These are phyloP conservation scores for Lasioglossum vierecki DNA, from an alignment of 2,888 invertebrate species.

Conservation along the genomic window DNA sequence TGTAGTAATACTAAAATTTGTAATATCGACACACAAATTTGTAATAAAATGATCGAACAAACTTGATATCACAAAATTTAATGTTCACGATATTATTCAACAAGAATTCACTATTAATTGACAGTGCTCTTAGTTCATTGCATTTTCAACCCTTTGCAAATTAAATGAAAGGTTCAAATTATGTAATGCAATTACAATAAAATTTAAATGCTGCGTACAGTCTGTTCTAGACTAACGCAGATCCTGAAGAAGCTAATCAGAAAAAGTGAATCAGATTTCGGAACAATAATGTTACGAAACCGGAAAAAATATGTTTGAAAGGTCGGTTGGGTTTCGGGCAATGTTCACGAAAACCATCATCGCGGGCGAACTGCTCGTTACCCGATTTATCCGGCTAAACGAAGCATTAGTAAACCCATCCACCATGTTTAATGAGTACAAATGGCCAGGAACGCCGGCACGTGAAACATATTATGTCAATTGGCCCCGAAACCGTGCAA, in stretches of 20 bases:
- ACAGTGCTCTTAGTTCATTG: too few relatives aligned
- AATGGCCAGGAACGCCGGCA: conserved; percentile 33
- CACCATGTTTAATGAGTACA: conserved; percentile 47
- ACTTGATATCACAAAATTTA: too few relatives aligned
- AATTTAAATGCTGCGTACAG: too few relatives aligned
- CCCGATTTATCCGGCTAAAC: conserved; percentile 39
- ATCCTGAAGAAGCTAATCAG: too few relatives aligned
- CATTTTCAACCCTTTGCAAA: too few relatives aligned
- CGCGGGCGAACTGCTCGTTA: conserved; percentile 4
- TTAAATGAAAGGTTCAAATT: too few relatives aligned
- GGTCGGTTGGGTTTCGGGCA: neutral
- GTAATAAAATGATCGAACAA: too few relatives aligned
- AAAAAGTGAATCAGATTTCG: too few relatives aligned
- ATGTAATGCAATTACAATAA: too few relatives aligned
- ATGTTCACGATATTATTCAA: neutral
- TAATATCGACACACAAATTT: too few relatives aligned
- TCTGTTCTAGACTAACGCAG: too few relatives aligned
- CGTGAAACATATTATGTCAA: conserved; percentile 56
- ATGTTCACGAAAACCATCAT: conserved; percentile 10
- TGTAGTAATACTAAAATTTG: too few relatives aligned
- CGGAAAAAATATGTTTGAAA: neutral
- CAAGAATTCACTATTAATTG: neutral
- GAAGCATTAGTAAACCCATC: conserved; percentile 49
- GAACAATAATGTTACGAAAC: neutral
- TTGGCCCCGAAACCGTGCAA: conserved; percentile 42